phyloP scores from a whole-genome alignment of 2,113 vertebrate genomes.

The western clawed frog (Xenopus tropicalis) region UCB_Xtro_10.0 CM004445.2:64430501-64431000 shows the following conservation, averaged over 20 bases:
- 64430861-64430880: constrained; percentile 88
- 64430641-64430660: too few species aligned
- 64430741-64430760: constrained; percentile 88
- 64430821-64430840: constrained; percentile 73
- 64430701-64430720: too few species aligned
- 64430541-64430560: too few species aligned
- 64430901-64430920: constrained; percentile 72
- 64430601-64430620: too few species aligned
- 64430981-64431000: constrained; percentile 55
- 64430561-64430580: too few species aligned
- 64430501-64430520: too few species aligned
- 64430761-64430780: constrained; percentile 83
- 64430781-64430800: constrained; percentile 77
- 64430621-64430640: too few species aligned
- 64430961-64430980: neutral
- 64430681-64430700: too few species aligned
- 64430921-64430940: constrained; percentile 52
- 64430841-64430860: constrained; percentile 78
- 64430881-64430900: constrained; percentile 82
- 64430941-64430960: constrained; percentile 35
- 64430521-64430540: too few species aligned
- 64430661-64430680: too few species aligned
- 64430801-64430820: constrained; percentile 63
- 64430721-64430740: constrained; percentile 60
- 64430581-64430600: too few species aligned